Percentiles rank a stretch among this genome's conserved stretches.
Evolutionary conservation across 2,797 vertebrate species (phyloP).

Genomic region (Falco peregrinus): DNA sequence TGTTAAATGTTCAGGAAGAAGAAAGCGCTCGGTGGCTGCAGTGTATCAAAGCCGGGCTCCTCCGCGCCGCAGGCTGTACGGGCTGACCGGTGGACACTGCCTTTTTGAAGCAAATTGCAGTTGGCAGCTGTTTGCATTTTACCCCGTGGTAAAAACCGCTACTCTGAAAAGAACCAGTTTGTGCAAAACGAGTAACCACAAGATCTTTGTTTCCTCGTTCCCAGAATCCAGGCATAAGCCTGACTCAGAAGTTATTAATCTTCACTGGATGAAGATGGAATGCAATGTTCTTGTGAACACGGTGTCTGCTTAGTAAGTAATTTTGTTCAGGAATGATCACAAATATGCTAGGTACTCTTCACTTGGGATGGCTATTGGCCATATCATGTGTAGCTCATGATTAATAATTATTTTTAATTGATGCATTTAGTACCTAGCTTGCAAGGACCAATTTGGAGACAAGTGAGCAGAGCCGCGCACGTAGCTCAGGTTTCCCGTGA

Average conservation of each 20-base stretch:
- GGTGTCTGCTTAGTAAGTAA: neutral
- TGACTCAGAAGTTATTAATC: constrained; percentile 12
- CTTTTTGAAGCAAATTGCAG: neutral
- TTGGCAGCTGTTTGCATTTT: constrained; percentile 4
- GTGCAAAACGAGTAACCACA: neutral
- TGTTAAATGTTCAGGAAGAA: neutral
- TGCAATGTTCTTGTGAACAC: neutral
- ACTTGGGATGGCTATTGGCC: neutral
- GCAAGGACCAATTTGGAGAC: neutral
- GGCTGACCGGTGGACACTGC: neutral
- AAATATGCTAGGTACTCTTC: neutral
- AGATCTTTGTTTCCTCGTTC: neutral
- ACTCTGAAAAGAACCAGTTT: constrained; percentile 9
- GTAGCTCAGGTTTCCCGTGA: neutral
- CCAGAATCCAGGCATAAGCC: neutral
- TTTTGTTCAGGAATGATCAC: neutral
- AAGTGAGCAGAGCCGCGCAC: neutral
- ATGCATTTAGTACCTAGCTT: neutral
- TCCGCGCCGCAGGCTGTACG: accelerated
- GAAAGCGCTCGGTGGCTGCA: neutral
- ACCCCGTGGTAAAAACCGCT: neutral
- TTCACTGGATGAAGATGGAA: neutral
- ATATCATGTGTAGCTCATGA: neutral
- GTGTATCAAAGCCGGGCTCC: neutral
- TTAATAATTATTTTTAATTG: neutral